phyloP scores from a whole-genome alignment of 2,113 vertebrate species.

The Oreochromis spilurus region DNA sequence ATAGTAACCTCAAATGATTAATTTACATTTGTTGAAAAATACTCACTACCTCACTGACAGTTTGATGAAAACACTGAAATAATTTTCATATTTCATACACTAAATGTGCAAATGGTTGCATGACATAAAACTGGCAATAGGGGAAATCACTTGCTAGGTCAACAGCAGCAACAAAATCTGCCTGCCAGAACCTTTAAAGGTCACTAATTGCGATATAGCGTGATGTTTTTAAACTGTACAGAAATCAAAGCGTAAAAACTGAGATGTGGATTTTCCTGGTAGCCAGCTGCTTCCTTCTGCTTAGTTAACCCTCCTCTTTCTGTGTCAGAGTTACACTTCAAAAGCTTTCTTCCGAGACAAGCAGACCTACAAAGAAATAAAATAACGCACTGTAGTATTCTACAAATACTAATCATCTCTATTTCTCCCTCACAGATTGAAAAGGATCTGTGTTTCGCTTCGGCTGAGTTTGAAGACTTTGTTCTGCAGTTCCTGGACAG shows the following conservation, averaged over 20 bases:
- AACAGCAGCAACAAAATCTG: neutral
- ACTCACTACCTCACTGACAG: neutral
- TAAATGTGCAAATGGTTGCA: neutral
- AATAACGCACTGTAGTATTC: neutral
- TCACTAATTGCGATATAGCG: neutral
- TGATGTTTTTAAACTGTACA: neutral
- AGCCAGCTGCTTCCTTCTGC: neutral
- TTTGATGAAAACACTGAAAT: neutral
- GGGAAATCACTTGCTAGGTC: neutral
- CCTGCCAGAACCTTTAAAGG: neutral
- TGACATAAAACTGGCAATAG: neutral
- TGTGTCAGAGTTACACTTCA: neutral
- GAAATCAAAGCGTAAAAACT: neutral
- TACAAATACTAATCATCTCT: neutral
- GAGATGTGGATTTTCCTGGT: neutral
- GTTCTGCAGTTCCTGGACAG: constrained; percentile 98
- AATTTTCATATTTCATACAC: neutral
- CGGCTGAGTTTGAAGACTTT: constrained; percentile 96
- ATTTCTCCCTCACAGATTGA: constrained; percentile 76
- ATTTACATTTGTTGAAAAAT: neutral
- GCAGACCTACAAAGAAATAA: neutral
- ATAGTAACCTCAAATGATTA: neutral
- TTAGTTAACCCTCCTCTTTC: neutral
- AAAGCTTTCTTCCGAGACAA: neutral
- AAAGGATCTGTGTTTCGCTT: constrained; percentile 90